Evolutionary conservation across 2,113 vertebrate species (phyloP).

Genomic region (Salvelinus namaycush): DNA sequence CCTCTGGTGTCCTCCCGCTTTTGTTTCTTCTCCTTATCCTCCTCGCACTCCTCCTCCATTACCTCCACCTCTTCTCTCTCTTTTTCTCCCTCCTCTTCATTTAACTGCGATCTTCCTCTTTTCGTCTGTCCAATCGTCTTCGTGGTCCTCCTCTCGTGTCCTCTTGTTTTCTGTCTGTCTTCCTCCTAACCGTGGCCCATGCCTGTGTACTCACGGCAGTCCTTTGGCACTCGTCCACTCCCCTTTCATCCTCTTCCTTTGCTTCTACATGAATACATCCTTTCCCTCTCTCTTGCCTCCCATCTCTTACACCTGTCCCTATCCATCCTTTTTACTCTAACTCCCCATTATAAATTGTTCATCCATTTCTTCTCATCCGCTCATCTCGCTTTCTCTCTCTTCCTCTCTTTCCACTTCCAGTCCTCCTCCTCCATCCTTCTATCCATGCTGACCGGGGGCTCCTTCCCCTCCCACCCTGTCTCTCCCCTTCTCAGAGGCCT

Average conservation of each 20-base stretch:
- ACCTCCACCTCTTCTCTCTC: not conserved
- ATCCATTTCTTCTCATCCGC: constrained; percentile 1
- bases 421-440: not conserved
- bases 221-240: no score
- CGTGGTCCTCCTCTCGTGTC: not conserved
- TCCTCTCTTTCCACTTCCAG: not conserved
- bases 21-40: not conserved
- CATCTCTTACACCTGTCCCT: not conserved
- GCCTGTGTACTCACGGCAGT: no score
- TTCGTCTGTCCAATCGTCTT: constrained; percentile 19
- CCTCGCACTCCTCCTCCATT: not conserved
- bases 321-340: not conserved
- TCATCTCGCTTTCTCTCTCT: not conserved
- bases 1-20: not conserved
- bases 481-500: constrained; percentile 54
- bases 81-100: constrained; percentile 7
- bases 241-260: not conserved
- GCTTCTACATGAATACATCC: not conserved
- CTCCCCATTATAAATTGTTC: not conserved
- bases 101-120: constrained; percentile 8
- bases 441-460: not conserved
- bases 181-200: not conserved
- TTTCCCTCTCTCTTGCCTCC: not conserved
- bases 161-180: constrained; percentile 38
- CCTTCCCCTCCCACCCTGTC: not conserved